Base-by-base conservation (phyloP, 2,888 invertebrate species). In the Mesopsocus fuscifrons region DNA sequence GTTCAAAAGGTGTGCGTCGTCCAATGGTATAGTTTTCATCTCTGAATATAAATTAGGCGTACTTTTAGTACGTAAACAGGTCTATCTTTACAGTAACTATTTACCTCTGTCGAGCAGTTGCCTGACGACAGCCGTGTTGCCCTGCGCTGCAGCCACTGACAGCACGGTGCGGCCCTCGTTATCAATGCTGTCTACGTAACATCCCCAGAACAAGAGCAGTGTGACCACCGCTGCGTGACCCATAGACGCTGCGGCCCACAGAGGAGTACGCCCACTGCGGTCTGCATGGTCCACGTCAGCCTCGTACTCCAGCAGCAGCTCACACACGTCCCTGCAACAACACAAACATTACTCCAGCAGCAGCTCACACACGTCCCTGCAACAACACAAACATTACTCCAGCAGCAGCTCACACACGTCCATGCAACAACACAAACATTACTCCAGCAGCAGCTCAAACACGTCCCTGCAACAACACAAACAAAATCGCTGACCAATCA, bases 131-230 rank as follows among this genome's bases (percentile, higher is more conserved):
- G 87, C 84, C 30, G 82, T 80, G 55, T 49, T 49, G 61, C 80
- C 87, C 63, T 87, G 83, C 1, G 84, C 84, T 1, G 84, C 82
- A 2, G 84, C 84, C 2, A 83, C 79, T 47, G 80, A 80, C 3
- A 85, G 67, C 45, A 85, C 92, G 0, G 92, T 94, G 30, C 94
- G 69, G 0, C 94, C 94, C 59, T 92, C 92, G 3, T 77, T 74
- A 63, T 95, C 94, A 69, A 94, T 92, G 53, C 77, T 79, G 63
- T 94, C 94, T 42, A 92, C 87, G 55, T 88, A 85, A 48, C 91
- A 91, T 32, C 92, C 92, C 92, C 92, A 92, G 65, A 89, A 91
- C 48, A 94, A 68, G 49, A 94, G 65, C 49, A 89, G 67, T 13
- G 83, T 77, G 1, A 89, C 84, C 1, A 89, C 80, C 11, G 76